These are phyloP conservation scores for Amiota mariae DNA, from an alignment of 2,888 invertebrate species.

Conservation along the genomic window DNA sequence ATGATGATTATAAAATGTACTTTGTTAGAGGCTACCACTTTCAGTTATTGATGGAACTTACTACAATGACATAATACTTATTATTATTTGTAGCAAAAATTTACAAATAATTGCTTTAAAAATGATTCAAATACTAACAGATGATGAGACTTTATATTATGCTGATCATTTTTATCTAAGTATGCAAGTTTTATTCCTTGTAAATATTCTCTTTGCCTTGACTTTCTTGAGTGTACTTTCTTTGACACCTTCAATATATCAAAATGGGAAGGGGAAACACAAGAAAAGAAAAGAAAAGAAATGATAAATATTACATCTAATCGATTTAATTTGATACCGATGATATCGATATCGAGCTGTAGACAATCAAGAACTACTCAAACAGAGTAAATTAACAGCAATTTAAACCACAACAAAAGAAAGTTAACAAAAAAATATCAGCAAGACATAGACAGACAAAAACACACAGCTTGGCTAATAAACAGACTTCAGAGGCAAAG, in stretches of 20 bases:
- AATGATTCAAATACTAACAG: too few species aligned
- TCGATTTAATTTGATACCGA: conserved; percentile 50
- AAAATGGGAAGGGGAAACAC: conserved; percentile 6
- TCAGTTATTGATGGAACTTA: too few species aligned
- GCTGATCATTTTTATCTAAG: too few species aligned
- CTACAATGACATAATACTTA: too few species aligned
- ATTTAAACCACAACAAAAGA: conserved; percentile 22
- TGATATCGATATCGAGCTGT: conserved; percentile 52
- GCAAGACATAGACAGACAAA: too few species aligned
- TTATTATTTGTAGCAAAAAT: neutral
- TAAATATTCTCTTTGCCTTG: too few species aligned
- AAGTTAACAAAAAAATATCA: neutral
- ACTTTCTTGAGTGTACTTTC: too few species aligned
- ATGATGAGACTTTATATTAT: too few species aligned
- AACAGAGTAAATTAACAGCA: conserved; percentile 26
- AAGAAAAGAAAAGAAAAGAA: conserved; percentile 53
- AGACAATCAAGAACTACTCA: conserved; percentile 28
- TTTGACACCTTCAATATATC: too few species aligned
- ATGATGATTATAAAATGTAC: too few species aligned
- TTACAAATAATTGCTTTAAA: neutral
- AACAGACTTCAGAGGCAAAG: neutral
- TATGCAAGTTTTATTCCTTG: too few species aligned
- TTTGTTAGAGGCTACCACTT: too few species aligned
- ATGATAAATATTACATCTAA: conserved; percentile 49
- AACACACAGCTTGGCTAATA: neutral